These are phyloP conservation scores for Setophaga kirtlandii DNA, from an alignment of 2,113 vertebrate genomes.

Conservation along the genomic window DNA sequence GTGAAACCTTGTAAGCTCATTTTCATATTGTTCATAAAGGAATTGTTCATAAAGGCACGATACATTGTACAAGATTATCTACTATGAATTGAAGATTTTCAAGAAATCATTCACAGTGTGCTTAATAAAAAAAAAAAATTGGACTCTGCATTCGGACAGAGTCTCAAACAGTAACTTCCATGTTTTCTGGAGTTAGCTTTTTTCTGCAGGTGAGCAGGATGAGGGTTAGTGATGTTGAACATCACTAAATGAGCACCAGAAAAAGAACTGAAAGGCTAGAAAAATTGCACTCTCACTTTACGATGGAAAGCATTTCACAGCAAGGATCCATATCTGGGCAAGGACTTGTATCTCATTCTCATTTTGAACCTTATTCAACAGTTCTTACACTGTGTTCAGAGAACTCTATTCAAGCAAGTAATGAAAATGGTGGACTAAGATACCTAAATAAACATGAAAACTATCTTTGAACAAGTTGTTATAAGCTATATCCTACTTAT, in stretches of 20 bases:
- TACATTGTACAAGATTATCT: background rate
- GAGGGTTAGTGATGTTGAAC: background rate
- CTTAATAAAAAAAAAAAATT: background rate
- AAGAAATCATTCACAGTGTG: background rate
- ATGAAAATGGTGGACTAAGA: background rate
- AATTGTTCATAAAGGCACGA: background rate
- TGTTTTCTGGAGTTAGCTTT: background rate
- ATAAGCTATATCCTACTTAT: background rate
- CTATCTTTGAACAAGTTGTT: background rate
- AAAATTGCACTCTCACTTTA: background rate
- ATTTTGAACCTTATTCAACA: background rate
- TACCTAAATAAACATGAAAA: background rate
- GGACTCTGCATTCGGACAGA: background rate
- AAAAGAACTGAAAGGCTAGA: background rate
- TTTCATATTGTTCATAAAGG: background rate
- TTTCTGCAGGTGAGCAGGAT: background rate
- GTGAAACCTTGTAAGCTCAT: background rate
- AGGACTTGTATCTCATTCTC: fast-evolving
- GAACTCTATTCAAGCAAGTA: background rate
- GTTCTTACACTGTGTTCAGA: background rate
- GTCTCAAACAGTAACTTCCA: background rate
- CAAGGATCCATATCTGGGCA: background rate
- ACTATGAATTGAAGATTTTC: background rate
- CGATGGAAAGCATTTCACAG: background rate
- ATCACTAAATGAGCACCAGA: background rate